Evolutionary conservation across 2,113 vertebrate genomes (phyloP), one percentile per base, ranked within the genome.

Genomic region (Scomber scombrus): DNA sequence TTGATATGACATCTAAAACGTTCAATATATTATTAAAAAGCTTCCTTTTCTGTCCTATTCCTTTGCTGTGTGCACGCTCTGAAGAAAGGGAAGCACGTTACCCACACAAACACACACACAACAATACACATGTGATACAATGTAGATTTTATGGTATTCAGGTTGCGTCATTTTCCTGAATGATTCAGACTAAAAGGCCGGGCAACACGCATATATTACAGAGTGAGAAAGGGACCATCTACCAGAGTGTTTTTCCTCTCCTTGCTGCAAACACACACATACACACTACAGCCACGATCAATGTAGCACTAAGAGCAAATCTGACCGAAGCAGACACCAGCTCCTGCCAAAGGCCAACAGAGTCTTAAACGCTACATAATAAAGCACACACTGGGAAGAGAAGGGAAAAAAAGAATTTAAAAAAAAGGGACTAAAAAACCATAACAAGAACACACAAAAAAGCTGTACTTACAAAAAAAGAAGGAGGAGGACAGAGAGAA

Each of bases 261-360:
- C 23, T 26, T 47, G 46, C 58, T 68, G 60, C 55, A 80, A 46
- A 75, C 74, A 75, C 34, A 43, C 18, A 46, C 64, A 61, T 46
- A 71, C 34, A 73, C 3, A 56, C 58, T 60, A 75, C 58, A 67
- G 29, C 67, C 19, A 66, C 23, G 16, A 80, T 73, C 71, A 84
- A 55, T 26, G 29, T 12, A 66, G 26, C 43, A 69, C 67, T 77
- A 29, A 80, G 80, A 67, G 34, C 80, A 82, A 80, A 85, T 80
- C 47, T 78, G 81, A 58, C 67, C 71, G 71, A 62, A 45, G 66
- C 74, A 64, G 71, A 73, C 52, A 82, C 19, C 70, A 51, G 50
- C 58, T 76, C 67, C 73, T 73, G 81, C 78, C 70, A 84, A 77
- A 75, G 82, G 80, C 62, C 85, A 86, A 88, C 62, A 80, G 23